Percentiles rank a stretch among this genome's conserved stretches.
These are phyloP conservation scores for Stomorhina lunata DNA, from an alignment of 2,888 invertebrate species.

Conservation along the genomic window DNA sequence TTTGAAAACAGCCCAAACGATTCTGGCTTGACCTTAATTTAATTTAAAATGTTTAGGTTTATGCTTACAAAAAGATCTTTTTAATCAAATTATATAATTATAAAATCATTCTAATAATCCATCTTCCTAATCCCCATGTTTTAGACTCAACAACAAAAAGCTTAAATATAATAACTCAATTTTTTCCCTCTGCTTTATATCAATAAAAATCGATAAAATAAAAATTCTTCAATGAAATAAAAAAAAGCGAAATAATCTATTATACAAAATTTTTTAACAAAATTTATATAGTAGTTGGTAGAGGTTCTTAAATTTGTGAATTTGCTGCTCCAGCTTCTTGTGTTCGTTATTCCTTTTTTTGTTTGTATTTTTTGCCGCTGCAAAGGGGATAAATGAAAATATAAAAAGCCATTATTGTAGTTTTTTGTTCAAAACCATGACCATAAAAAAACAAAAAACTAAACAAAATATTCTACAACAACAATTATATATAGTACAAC, in stretches of 20 bases:
- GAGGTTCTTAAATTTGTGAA: conserved; percentile 2
- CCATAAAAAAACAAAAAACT: conserved; percentile 49
- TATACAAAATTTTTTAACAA: conserved; percentile 5
- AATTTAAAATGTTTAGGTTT: too few species aligned
- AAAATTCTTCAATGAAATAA: neutral
- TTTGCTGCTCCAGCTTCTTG: conserved; percentile 1
- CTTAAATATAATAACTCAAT: neutral
- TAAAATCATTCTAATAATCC: neutral
- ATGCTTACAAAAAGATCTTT: too few species aligned
- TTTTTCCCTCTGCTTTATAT: neutral
- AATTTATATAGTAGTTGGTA: conserved; percentile 6
- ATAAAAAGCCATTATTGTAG: conserved; percentile 54
- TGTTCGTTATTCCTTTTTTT: neutral
- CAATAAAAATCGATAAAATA: conserved; percentile 8
- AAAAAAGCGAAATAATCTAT: neutral
- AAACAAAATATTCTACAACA: conserved; percentile 36
- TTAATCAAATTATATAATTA: too few species aligned
- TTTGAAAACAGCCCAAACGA: too few species aligned
- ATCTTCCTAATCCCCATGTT: neutral
- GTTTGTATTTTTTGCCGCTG: neutral
- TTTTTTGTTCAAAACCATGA: conserved; percentile 47
- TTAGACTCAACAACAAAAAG: neutral
- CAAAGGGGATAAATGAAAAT: conserved; percentile 44
- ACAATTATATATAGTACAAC: conserved; percentile 21
- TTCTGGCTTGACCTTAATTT: too few species aligned